Evolutionary conservation across 2,797 vertebrate species (phyloP).

Genomic region (Odontamblyopus lacepedii): DNA sequence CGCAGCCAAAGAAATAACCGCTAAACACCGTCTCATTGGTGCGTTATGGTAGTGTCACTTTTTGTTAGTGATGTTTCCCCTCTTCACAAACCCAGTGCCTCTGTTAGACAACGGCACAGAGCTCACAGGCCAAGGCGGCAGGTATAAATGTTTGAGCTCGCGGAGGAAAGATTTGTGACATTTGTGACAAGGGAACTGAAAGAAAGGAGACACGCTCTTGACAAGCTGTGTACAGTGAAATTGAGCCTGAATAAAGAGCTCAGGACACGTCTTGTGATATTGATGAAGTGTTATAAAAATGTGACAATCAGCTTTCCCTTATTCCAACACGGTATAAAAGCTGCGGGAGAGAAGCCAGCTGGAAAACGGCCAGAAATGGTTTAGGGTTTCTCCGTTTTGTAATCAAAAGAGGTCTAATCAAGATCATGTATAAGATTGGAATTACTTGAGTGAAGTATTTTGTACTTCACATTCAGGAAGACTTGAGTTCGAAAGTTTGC

Average conservation of each 20-base stretch:
- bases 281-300: constrained; percentile 33
- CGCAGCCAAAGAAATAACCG: not conserved
- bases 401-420: too few relatives aligned
- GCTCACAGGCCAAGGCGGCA: constrained; percentile 22
- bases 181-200: constrained; percentile 47
- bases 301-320: constrained; percentile 21
- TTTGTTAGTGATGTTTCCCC: constrained; percentile 12
- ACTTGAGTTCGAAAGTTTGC: too few relatives aligned
- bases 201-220: constrained; percentile 22
- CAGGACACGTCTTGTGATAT: constrained; percentile 20
- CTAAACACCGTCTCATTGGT: constrained; percentile 1
- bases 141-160: constrained; percentile 40
- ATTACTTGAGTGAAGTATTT: not conserved
- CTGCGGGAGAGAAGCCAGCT: not conserved
- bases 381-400: not conserved
- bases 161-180: constrained; percentile 43
- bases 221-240: constrained; percentile 34
- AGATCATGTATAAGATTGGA: not conserved
- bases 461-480: not conserved
- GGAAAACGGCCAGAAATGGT: not conserved
- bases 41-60: constrained; percentile 14
- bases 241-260: constrained; percentile 24
- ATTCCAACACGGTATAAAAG: constrained; percentile 12
- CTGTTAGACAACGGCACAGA: constrained; percentile 15
- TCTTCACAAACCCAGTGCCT: not conserved